Base-by-base conservation (phyloP, 2,113 vertebrate genomes). In the Neomonachus schauinslandi region DNA sequence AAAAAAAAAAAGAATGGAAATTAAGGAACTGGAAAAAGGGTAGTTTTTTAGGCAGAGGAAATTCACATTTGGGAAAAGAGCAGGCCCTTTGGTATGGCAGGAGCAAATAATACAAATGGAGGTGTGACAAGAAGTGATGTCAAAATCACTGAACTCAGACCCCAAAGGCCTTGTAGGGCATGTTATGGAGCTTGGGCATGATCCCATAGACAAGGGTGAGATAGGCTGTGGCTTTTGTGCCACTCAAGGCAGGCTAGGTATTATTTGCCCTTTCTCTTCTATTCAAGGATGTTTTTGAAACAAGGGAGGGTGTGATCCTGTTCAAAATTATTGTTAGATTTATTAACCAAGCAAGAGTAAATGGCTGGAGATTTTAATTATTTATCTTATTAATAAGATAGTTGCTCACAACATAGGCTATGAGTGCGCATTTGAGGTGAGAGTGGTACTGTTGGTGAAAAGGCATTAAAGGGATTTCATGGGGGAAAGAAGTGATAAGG, bases 281-380 rank as follows among this genome's bases (percentile, higher is more conserved):
- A 55, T 36, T 69, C 33, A 96, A 71, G 42, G 39, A 80, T 39
- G 46, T 59, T 36, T 88, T 51, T 93, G 4, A 97, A 83, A 67
- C 11, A 63, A 87, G 33, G 84, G 8, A 74, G 57, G 36, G 0
- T 2, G 13, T 36, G 8, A 81, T 63, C 65, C 21, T 61, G 49
- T 85, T 81, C 19, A 53, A 59, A 94, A 65, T 46, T 83, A 12
- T 53, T 53, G 21, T 74, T 94, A 18, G 74, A 81, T 5, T 81
- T 74, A 84, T 88, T 96, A 49, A 63, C 26, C 39, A 92, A 93
- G 6, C 31, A 84, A 63, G 81, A 81, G 19, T 46, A 93, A 95
- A 81, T 46, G 71, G 33, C 15, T 91, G 2, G 71, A 55, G 11
- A 76, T 42, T 94, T 87, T 18, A 49, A 65, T 59, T 67, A 61